These are phyloP conservation scores for Eriosoma lanigerum DNA, from an alignment of 1,140 invertebrate genomes.

Conservation along the genomic window DNA sequence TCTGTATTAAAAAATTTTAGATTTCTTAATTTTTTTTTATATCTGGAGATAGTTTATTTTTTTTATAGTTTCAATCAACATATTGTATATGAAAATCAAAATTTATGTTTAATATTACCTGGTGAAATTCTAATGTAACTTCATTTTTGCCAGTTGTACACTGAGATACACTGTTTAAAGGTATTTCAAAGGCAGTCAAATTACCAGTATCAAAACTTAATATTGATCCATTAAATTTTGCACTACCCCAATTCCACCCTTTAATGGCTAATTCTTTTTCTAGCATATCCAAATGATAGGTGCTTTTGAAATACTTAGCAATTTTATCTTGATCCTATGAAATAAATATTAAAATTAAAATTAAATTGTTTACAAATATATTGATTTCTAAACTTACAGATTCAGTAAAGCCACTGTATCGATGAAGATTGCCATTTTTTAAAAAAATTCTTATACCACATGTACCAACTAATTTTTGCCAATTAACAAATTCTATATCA, in stretches of 20 bases:
- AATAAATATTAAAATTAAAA: slow-evolving; percentile 47
- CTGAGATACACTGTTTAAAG: slow-evolving; percentile 92
- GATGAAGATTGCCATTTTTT: slow-evolving; percentile 86
- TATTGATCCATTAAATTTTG: slow-evolving; percentile 89
- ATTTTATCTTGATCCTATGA: slow-evolving; percentile 77
- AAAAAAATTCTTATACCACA: slow-evolving; percentile 88
- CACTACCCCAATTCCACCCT: slow-evolving; percentile 99
- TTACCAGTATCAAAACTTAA: slow-evolving; percentile 90
- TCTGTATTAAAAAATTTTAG: no score
- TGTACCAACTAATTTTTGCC: slow-evolving; percentile 86
- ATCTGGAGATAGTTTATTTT: no score
- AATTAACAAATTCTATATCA: slow-evolving; percentile 90
- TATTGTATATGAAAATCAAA: not conserved
- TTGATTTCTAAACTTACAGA: slow-evolving; percentile 70
- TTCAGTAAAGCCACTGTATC: slow-evolving; percentile 94
- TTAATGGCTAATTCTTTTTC: slow-evolving; percentile 92
- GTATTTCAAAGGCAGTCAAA: slow-evolving; percentile 93
- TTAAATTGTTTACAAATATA: no score
- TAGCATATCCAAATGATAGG: slow-evolving; percentile 83
- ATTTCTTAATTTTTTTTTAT: no score
- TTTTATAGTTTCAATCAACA: no score
- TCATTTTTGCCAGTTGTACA: slow-evolving; percentile 98
- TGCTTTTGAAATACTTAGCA: slow-evolving; percentile 80
- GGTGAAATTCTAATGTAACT: slow-evolving; percentile 97
- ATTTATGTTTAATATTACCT: slow-evolving; percentile 61